Base-by-base conservation (phyloP, 1,140 invertebrate genomes). In the Dendrolimus kikuchii region DNA sequence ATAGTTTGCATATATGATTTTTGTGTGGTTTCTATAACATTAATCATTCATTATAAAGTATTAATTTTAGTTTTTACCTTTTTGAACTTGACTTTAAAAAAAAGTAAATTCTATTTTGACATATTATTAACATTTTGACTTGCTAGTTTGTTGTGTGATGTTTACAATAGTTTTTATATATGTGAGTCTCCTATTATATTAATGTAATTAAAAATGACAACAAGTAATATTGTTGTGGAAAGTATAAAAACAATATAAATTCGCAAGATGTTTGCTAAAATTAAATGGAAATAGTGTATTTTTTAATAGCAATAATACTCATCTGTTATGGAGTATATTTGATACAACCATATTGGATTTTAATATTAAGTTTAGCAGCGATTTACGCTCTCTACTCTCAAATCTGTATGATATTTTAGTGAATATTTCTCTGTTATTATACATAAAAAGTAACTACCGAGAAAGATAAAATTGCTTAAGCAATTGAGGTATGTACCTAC, bases 211-310 rank as follows among this genome's bases (percentile, higher is more conserved):
- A 23, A 23, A 23, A 23, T 23, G 23, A 2, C 23, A 23, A 23
- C 1, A 1, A 23, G 23, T 3, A n/a, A n/a, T n/a, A n/a, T 23
- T 23, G 23, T 3, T 23, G 23, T 45, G 38, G 7, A 49, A 49
- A 49, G 37, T 5, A 7, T 5, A 49, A 38, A 6, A 39, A 5
- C 5, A 49, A 4, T 8, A n/a, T 45, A 5, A 5, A 49, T 5
- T 40, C n/a, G 38, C 59, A 77, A 72, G 60, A 74, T 68, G 68
- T 44, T 43, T 36, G 39, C 47, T 7, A 64, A 60, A 62, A 63
- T 47, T 77, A 76, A 72, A 81, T 81, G 78, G 78, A 81, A 79
- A 79, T 81, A 64, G 51, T 79, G 42, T 77, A 76, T 54, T 77
- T 79, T 48, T n/a, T 79, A 9, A 57, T 77, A 37, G 50, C 71